A percentile compares a stretch with the other conserved stretches of the same genome.
These are phyloP conservation scores for Agrochola circellaris DNA, from an alignment of 2,888 invertebrate genomes.

Conservation along the genomic window DNA sequence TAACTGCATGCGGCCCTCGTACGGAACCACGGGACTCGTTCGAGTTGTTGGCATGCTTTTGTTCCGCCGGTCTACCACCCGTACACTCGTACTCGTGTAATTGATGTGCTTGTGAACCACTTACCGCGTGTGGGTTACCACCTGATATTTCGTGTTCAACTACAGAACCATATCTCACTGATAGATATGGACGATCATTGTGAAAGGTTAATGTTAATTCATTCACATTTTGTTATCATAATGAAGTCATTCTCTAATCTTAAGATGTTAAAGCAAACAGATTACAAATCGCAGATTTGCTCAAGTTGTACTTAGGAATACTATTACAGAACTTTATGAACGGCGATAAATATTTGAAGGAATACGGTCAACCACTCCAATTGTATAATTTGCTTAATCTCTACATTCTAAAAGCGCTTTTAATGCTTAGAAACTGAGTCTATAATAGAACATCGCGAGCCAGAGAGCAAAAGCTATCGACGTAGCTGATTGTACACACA, in stretches of 20 bases:
- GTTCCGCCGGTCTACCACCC: constrained; percentile 72
- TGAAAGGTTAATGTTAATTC: constrained; percentile 13
- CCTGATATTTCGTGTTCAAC: constrained; percentile 33
- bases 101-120: constrained; percentile 76
- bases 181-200: background rate
- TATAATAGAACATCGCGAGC: constrained; percentile 20
- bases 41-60: constrained; percentile 73
- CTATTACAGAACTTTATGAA: constrained; percentile 56
- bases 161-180: constrained; percentile 21
- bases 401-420: constrained; percentile 36
- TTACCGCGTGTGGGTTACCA: constrained; percentile 70
- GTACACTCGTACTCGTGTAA: constrained; percentile 69
- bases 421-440: constrained; percentile 32
- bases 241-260: constrained; percentile 34
- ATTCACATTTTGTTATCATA: constrained; percentile 29
- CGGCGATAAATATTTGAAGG: constrained; percentile 57
- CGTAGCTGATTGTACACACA: constrained; percentile 52
- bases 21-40: constrained; percentile 56
- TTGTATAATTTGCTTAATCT: constrained; percentile 48
- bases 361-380: constrained; percentile 55
- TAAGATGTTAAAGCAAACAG: constrained; percentile 34
- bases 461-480: constrained; percentile 39
- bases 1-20: constrained; percentile 66
- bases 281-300: constrained; percentile 39
- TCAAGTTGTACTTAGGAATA: constrained; percentile 44